These are phyloP conservation scores for Dusona sp. DNA, from an alignment of 2,888 invertebrate species.

Conservation along the genomic window DNA sequence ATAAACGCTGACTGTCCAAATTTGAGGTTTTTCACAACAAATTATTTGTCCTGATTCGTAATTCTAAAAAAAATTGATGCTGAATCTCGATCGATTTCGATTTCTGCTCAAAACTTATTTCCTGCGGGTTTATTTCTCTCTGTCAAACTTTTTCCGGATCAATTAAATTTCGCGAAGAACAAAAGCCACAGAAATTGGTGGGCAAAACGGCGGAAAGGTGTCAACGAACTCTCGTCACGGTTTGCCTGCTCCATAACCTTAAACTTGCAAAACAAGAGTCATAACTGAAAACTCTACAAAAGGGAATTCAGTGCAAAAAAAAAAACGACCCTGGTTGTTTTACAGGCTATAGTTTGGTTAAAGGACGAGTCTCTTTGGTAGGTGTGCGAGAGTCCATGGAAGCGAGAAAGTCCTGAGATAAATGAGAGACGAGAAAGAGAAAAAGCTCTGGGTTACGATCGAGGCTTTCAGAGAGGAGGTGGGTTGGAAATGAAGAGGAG, in stretches of 20 bases:
- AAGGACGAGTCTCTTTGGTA: conserved; percentile 1
- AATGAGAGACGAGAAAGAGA: conserved; percentile 64
- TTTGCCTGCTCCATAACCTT: conserved; percentile 1
- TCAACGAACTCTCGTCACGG: conserved; percentile 22
- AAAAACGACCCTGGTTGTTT: conserved; percentile 15
- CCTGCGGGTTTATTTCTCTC: neutral
- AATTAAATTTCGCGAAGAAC: neutral
- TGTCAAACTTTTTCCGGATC: neutral
- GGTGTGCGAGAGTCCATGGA: conserved; percentile 14
- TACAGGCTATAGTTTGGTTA: conserved; percentile 29
- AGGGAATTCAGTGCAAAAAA: neutral
- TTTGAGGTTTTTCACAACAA: neutral
- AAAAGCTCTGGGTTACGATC: conserved; percentile 19
- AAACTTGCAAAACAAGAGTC: neutral
- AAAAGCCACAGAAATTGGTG: neutral
- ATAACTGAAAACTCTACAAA: conserved; percentile 1
- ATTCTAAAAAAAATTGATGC: neutral
- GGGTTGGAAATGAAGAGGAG: neutral
- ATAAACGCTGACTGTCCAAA: neutral
- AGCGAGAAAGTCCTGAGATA: conserved; percentile 48
- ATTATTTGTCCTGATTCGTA: neutral
- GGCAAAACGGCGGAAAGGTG: conserved; percentile 5
- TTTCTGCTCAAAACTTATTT: no score
- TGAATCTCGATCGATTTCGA: conserved; percentile 20
- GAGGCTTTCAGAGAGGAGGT: conserved; percentile 19